Percentiles rank a stretch among this genome's conserved stretches.
Evolutionary conservation across 2,113 vertebrate genomes (phyloP).

Genomic region (Gavia stellata): DNA sequence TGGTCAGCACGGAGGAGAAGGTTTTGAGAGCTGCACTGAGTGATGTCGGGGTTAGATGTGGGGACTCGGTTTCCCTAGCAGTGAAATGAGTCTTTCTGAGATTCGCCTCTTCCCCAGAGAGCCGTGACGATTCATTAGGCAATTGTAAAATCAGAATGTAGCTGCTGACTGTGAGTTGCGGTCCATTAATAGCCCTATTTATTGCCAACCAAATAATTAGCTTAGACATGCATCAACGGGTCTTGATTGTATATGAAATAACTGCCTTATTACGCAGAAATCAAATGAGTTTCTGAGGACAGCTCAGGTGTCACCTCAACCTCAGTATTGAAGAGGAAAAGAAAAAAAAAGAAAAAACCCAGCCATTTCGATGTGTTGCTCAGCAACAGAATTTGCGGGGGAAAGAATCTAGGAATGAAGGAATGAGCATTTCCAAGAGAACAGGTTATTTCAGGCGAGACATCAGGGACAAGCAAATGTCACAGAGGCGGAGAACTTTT

Average conservation of each 20-base stretch:
- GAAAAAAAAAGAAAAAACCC: neutral
- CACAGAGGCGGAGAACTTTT: neutral
- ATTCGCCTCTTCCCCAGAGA: neutral
- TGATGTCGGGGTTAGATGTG: neutral
- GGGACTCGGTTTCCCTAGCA: neutral
- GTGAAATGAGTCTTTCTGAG: neutral
- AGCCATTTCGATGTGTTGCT: constrained; percentile 50
- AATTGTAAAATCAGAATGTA: constrained; percentile 37
- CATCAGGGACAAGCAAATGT: constrained; percentile 49
- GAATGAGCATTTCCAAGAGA: constrained; percentile 59
- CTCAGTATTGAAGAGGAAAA: neutral
- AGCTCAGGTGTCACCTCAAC: constrained; percentile 57
- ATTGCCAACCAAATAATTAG: constrained; percentile 53
- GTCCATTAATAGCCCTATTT: constrained; percentile 46
- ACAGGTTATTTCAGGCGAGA: constrained; percentile 53
- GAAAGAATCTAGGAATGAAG: constrained; percentile 55
- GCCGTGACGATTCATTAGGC: neutral
- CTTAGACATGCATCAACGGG: constrained; percentile 40
- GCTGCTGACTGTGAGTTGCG: neutral
- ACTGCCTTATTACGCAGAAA: constrained; percentile 62
- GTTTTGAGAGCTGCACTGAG: neutral
- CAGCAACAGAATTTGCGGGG: constrained; percentile 62
- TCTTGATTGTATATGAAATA: constrained; percentile 55
- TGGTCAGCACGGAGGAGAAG: neutral
- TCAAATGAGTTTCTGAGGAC: constrained; percentile 43